A percentile compares a stretch with the other conserved stretches of the same genome.
These are phyloP conservation scores for Neoarius graeffei DNA, from an alignment of 2,113 vertebrate species.

Conservation along the genomic window DNA sequence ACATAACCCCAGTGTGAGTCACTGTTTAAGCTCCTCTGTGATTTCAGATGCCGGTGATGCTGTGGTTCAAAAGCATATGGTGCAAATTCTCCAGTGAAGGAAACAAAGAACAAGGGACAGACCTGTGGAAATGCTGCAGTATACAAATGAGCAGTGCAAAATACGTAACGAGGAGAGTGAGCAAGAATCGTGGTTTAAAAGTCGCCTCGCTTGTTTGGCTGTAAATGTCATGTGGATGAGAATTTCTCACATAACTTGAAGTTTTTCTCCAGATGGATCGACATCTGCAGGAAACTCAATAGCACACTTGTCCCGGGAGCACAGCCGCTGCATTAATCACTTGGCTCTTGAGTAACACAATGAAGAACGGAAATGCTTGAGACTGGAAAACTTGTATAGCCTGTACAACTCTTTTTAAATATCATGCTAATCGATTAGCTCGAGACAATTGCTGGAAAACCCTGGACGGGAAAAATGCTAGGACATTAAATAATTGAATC, in stretches of 20 bases:
- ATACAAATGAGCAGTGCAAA: not conserved
- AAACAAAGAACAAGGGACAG: not conserved
- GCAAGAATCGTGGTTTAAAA: slow-evolving; percentile 30
- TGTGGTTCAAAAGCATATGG: slow-evolving; percentile 34
- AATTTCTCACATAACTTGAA: slow-evolving; percentile 59
- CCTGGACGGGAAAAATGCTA: not conserved
- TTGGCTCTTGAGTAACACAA: slow-evolving; percentile 43
- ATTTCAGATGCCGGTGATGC: slow-evolving; percentile 54
- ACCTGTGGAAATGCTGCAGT: not conserved
- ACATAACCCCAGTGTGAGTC: slow-evolving; percentile 55
- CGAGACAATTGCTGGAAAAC: not conserved
- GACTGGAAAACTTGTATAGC: not conserved
- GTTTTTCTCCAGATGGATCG: slow-evolving; percentile 52
- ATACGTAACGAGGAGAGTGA: not conserved
- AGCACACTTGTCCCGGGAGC: slow-evolving; percentile 50
- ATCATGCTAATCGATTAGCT: not conserved
- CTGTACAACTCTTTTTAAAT: not conserved
- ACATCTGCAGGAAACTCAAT: slow-evolving; percentile 72
- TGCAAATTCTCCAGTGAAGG: slow-evolving; percentile 51
- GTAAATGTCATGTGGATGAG: slow-evolving; percentile 61
- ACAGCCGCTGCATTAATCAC: slow-evolving; percentile 40
- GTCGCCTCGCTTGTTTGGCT: not conserved
- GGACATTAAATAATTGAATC: not conserved
- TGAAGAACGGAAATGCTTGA: slow-evolving; percentile 20
- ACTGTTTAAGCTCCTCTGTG: slow-evolving; percentile 32